Conservation (phyloP, 2,888 invertebrate genomes). For the Aporophyla lueneburgensis region DNA sequence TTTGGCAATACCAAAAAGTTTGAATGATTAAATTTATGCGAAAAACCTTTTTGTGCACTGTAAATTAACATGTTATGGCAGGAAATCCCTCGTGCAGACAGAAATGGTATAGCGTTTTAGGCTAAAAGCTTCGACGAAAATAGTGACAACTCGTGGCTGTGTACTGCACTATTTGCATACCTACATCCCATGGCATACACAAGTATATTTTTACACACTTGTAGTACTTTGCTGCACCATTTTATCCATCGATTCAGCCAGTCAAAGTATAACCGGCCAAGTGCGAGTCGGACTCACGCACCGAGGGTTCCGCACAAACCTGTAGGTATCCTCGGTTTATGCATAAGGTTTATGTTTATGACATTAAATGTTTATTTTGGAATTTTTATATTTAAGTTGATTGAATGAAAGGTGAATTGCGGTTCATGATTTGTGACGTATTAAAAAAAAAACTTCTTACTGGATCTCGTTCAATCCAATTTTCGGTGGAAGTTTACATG, state of each 20-base stretch:
- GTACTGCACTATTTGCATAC: not conserved
- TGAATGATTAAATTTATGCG: not conserved
- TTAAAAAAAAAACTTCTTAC: no score
- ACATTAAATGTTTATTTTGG: no score
- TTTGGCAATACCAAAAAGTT: conserved; percentile 25
- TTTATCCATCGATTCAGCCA: not conserved
- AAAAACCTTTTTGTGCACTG: conserved; percentile 11
- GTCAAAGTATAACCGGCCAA: no score
- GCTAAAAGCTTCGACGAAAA: conserved; percentile 26
- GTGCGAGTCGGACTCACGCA: no score
- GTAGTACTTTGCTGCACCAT: not conserved
- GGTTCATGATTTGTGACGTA: no score
- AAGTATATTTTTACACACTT: not conserved
- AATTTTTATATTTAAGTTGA: no score
- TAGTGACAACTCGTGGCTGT: not conserved
- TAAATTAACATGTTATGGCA: not conserved
- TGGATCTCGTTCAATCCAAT: no score
- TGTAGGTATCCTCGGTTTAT: no score
- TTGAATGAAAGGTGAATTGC: no score
- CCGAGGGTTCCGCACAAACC: no score
- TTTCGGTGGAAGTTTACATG: no score
- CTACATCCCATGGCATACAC: not conserved
- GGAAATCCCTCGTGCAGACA: not conserved
- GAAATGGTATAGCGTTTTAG: conserved; percentile 17
- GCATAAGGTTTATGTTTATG: no score